These are phyloP conservation scores for Phenacoccus solenopsis DNA, from an alignment of 1,140 invertebrate genomes.

Conservation along the genomic window DNA sequence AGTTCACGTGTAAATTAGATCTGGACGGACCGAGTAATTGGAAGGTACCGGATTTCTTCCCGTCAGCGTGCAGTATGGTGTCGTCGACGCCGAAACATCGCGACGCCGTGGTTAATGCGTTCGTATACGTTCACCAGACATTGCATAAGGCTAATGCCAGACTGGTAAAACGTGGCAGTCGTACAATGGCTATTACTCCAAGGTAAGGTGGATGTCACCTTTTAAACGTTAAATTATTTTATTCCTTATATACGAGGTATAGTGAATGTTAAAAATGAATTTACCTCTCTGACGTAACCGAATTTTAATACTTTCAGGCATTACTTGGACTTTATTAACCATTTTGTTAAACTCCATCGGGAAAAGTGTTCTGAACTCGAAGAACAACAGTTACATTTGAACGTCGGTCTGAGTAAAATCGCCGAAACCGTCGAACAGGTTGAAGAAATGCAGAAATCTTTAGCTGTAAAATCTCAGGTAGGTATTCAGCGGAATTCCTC, in stretches of 20 bases:
- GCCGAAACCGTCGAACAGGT: conserved; percentile 99
- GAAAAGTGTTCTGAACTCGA: conserved; percentile 97
- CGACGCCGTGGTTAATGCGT: conserved; percentile 93
- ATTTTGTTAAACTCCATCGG: conserved; percentile 95
- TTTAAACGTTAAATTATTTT: not conserved
- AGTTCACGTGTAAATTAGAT: conserved; percentile 74
- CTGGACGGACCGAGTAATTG: conserved; percentile 63
- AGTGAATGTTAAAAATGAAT: too few species aligned
- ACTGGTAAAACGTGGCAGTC: conserved; percentile 77
- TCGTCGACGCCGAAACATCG: conserved; percentile 65
- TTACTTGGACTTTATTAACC: conserved; percentile 99
- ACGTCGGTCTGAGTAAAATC: conserved; percentile 97
- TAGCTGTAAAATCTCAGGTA: conserved; percentile 85
- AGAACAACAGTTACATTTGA: conserved; percentile 96
- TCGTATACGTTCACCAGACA: conserved; percentile 96
- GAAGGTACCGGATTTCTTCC: conserved; percentile 76
- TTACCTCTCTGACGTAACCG: not conserved
- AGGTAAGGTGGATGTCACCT: conserved; percentile 38
- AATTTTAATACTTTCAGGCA: conserved; percentile 45
- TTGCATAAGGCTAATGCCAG: conserved; percentile 85
- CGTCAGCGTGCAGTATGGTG: conserved; percentile 64
- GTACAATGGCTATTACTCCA: conserved; percentile 95
- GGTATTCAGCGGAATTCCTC: conserved; percentile 11
- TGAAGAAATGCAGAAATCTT: conserved; percentile 97
- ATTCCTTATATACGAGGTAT: not conserved